These are phyloP conservation scores for Pyrocoelia pectoralis DNA, from an alignment of 2,888 invertebrate species.

Conservation along the genomic window DNA sequence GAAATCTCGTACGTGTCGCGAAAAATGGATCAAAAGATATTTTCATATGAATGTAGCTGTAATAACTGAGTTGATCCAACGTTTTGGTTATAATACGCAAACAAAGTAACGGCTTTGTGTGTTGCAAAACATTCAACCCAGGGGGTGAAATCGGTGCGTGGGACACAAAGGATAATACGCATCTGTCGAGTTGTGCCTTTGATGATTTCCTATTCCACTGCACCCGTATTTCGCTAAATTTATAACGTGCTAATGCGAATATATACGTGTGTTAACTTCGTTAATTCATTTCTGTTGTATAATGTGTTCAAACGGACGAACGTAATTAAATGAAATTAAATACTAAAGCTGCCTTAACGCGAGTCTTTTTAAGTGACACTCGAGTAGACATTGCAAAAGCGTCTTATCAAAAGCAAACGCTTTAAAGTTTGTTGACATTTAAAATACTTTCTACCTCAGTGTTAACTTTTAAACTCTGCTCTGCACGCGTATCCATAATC, in stretches of 20 bases:
- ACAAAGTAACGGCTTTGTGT: slow-evolving; percentile 46
- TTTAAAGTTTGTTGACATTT: not conserved
- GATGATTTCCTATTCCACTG: slow-evolving; percentile 53
- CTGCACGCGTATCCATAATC: not conserved
- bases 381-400: slow-evolving; percentile 13
- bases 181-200: slow-evolving; percentile 56
- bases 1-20: slow-evolving; percentile 18
- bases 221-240: slow-evolving; percentile 50
- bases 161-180: slow-evolving; percentile 57
- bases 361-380: slow-evolving; percentile 17
- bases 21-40: slow-evolving; percentile 19
- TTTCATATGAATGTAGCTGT: slow-evolving; percentile 25
- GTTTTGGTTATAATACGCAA: slow-evolving; percentile 53
- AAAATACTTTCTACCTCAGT: not conserved
- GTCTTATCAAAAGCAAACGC: slow-evolving; percentile 15
- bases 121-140: slow-evolving; percentile 32
- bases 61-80: slow-evolving; percentile 50
- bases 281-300: slow-evolving; percentile 51
- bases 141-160: slow-evolving; percentile 44
- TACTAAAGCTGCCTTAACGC: slow-evolving; percentile 17
- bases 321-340: slow-evolving; percentile 18
- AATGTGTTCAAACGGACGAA: slow-evolving; percentile 21
- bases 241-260: slow-evolving; percentile 53
- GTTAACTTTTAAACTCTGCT: not conserved
- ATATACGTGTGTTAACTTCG: slow-evolving; percentile 52